Evolutionary conservation across 2,797 vertebrate species (phyloP).

Genomic region (Mormyrus proboscirostris): DNA sequence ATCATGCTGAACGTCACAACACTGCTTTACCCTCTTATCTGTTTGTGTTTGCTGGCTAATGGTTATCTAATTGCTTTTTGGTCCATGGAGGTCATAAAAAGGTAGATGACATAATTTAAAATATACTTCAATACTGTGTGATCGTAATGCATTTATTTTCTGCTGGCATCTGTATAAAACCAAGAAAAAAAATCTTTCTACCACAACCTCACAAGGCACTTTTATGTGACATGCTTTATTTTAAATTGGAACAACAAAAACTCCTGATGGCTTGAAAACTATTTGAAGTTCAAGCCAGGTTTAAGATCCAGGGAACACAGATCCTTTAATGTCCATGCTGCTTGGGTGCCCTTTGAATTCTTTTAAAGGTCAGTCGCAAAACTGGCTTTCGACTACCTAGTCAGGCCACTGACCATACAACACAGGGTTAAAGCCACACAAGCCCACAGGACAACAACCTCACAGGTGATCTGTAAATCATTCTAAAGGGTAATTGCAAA

Average conservation of each 20-base stretch:
- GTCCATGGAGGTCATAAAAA: background rate
- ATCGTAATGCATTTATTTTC: background rate
- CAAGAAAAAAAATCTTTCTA: background rate
- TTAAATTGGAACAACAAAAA: background rate
- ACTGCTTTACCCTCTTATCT: slow-evolving; percentile 10
- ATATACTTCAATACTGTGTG: background rate
- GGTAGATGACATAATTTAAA: background rate
- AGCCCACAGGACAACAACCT: slow-evolving; percentile 48
- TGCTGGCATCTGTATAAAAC: background rate
- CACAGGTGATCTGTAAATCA: slow-evolving; percentile 61
- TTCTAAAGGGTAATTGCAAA: slow-evolving; percentile 67
- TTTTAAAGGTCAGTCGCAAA: slow-evolving; percentile 17
- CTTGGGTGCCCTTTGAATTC: slow-evolving; percentile 19
- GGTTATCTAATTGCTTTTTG: slow-evolving; percentile 2
- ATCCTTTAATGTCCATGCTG: background rate
- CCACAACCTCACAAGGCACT: background rate
- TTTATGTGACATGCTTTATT: background rate
- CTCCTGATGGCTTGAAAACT: background rate
- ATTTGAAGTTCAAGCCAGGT: slow-evolving; percentile 6
- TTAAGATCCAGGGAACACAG: background rate
- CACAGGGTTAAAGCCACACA: background rate
- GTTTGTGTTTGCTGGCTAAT: slow-evolving; percentile 22
- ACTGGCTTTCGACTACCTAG: background rate
- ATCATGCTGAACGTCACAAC: slow-evolving; percentile 18
- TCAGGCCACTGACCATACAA: background rate